Conservation (phyloP, 2,797 vertebrate species). For the Helarctos malayanus region DNA sequence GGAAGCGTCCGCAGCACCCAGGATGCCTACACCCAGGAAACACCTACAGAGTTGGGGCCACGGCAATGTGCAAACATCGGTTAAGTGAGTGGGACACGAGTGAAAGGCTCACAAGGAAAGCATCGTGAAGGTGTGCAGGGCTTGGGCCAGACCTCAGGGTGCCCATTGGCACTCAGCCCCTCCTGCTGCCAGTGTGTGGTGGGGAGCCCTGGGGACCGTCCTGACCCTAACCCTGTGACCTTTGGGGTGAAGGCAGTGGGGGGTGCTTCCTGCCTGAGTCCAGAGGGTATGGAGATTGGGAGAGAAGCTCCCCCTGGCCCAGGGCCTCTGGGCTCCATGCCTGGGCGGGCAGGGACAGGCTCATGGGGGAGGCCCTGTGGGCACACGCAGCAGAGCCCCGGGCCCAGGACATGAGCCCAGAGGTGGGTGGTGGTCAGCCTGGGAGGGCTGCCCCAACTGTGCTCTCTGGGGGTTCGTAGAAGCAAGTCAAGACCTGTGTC, state of each 20-base stretch:
- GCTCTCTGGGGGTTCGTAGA: background rate
- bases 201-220: background rate
- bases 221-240: background rate
- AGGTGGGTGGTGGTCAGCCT: background rate
- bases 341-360: fast-evolving
- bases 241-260: background rate
- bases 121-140: background rate
- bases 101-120: background rate
- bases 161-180: background rate
- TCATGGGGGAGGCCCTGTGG: background rate
- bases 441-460: background rate
- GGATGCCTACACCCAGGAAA: background rate
- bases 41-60: background rate
- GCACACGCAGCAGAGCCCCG: background rate
- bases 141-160: background rate
- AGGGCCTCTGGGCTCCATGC: background rate
- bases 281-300: background rate
- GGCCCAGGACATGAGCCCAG: background rate
- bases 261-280: background rate
- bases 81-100: background rate
- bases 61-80: background rate
- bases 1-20: background rate
- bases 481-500: background rate
- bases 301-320: background rate
- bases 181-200: background rate